Percentiles rank a stretch among this genome's conserved stretches.
phyloP scores from a whole-genome alignment of 2,888 invertebrate genomes.

The Dasypogon diadema region DNA sequence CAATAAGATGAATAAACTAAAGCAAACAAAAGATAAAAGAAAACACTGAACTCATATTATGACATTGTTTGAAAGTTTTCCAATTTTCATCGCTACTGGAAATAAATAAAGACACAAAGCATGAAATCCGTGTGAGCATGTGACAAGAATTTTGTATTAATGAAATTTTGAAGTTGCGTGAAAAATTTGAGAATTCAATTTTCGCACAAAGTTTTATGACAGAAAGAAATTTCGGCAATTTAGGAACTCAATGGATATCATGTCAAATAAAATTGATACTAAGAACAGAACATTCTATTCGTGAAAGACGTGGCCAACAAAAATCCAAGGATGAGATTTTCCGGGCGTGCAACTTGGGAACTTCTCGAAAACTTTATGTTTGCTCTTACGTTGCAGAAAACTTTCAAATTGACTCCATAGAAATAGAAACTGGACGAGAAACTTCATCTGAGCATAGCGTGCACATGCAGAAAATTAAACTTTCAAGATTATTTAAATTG shows the following conservation, averaged over 20 bases:
- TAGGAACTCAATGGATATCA: conserved; percentile 2
- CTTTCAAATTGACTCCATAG: conserved; percentile 24
- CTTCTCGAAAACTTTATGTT: conserved; percentile 28
- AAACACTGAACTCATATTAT: too few relatives aligned
- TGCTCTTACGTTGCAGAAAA: conserved; percentile 14
- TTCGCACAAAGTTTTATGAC: not conserved
- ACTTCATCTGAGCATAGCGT: not conserved
- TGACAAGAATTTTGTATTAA: conserved; percentile 38
- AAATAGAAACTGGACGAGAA: not conserved
- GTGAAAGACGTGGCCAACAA: not conserved
- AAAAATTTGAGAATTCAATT: conserved; percentile 36
- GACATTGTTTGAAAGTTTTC: too few relatives aligned
- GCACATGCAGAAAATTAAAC: conserved; percentile 35
- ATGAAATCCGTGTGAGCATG: not conserved
- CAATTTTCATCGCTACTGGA: too few relatives aligned
- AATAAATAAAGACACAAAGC: too few relatives aligned
- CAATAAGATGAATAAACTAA: too few relatives aligned
- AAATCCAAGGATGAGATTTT: conserved; percentile 18
- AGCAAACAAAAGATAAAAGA: too few relatives aligned
- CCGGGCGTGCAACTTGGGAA: not conserved
- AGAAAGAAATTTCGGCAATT: conserved; percentile 26
- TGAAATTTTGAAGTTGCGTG: conserved; percentile 11
- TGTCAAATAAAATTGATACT: conserved; percentile 12
- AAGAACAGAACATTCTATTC: not conserved
- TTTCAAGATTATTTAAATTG: not conserved